phyloP scores from a whole-genome alignment of 2,888 invertebrate genomes.

The Hipparchia sbordonii region DNA sequence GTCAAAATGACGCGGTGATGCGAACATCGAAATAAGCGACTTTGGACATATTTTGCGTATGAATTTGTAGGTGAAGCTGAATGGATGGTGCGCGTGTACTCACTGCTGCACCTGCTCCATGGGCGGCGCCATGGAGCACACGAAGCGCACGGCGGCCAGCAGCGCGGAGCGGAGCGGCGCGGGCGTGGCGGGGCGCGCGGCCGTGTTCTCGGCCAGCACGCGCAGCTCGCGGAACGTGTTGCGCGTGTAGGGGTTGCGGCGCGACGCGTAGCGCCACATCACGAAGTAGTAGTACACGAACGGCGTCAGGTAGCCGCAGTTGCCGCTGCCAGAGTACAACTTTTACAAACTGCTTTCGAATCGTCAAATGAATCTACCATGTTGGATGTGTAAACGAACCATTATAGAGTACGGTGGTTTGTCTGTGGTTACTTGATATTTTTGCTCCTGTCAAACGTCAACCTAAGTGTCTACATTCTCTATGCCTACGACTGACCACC shows the following conservation, averaged over 20 bases:
- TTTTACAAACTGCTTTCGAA: not conserved
- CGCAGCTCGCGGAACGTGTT: conserved; percentile 96
- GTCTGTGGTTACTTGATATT: too few species aligned
- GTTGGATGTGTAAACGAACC: too few species aligned
- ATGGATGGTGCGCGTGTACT: not conserved
- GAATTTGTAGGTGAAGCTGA: too few species aligned
- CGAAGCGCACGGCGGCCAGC: conserved; percentile 85
- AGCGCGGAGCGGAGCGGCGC: conserved; percentile 83
- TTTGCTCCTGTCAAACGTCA: too few species aligned
- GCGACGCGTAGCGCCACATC: conserved; percentile 93
- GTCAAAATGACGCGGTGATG: too few species aligned
- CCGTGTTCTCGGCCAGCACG: conserved; percentile 86
- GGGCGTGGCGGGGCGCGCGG: conserved; percentile 88
- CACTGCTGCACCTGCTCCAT: conserved; percentile 58
- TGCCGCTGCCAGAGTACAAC: conserved; percentile 85
- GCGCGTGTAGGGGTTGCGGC: conserved; percentile 97
- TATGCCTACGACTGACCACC: too few species aligned
- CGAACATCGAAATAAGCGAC: too few species aligned
- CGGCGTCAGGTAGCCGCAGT: conserved; percentile 94
- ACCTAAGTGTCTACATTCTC: too few species aligned
- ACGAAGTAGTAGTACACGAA: conserved; percentile 99
- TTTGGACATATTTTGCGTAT: too few species aligned
- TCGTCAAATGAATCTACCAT: too few species aligned
- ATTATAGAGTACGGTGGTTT: too few species aligned
- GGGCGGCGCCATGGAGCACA: conserved; percentile 90